Base-by-base conservation (phyloP, 2,888 invertebrate species). In the Synanthedon myopaeformis region DNA sequence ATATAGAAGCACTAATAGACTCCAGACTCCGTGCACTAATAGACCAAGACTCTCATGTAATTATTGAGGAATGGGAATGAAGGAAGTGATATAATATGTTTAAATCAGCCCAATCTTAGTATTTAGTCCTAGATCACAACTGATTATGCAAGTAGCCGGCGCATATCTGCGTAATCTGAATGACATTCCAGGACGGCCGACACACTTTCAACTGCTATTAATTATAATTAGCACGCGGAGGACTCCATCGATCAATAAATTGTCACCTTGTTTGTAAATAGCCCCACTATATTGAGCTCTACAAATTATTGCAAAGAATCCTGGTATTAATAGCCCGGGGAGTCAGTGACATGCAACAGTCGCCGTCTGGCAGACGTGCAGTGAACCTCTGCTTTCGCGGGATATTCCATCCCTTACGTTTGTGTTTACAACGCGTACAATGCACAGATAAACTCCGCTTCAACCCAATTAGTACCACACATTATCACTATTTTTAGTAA, bases 261-360 rank as follows among this genome's bases (percentile, higher is more conserved):
- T 82, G 77, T 76, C 80, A 77, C 72, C 68, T 74, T 74, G 71
- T 75, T 74, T 78, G 70, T 75, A 76, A 79, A 81, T 82, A 82
- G 73, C 66, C 56, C 54, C 55, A 60, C 67, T 78, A 73, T 75
- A 74, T 71, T 71, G 64, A 76, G 70, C 58, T 58, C 62, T 67
- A 67, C 72, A 67, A 70, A 74, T 70, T 65, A 67, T 64, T 66
- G 65, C 59, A 72, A 74, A 70, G 72, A 73, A 72, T 70, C 35
- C 61, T 59, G 58, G 60, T 70, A 74, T 73, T 70, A 71, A 78
- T 74, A 74, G 69, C 58, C 51, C 35, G 35, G 42, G 64, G 65
- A 70, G 79, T 81, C 78, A 78, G 65, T 79, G 81, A 80, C 79
- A 70, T 60, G 61, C 57, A 59, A 57, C 52, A 53, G 59, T 58